These are phyloP conservation scores for Pseudorasbora parva DNA, from an alignment of 2,113 vertebrate genomes.

Conservation along the genomic window DNA sequence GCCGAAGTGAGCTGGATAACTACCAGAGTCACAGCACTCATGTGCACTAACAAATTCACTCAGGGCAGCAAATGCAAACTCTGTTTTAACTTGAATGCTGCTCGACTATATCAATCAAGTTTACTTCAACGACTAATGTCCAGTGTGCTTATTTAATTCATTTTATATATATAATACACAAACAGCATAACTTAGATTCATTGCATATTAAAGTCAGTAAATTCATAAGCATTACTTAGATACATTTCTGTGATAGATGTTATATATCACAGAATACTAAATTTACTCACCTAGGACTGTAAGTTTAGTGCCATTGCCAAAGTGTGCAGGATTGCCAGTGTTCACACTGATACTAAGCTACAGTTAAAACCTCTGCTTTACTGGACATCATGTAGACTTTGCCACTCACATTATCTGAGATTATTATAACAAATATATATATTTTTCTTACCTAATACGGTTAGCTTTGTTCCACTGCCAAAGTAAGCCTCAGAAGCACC, in stretches of 20 bases:
- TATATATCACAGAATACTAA: background rate
- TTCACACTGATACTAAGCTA: constrained; percentile 27
- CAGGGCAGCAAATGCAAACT: background rate
- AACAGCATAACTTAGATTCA: background rate
- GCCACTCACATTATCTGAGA: background rate
- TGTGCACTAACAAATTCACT: constrained; percentile 12
- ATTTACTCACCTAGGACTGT: background rate
- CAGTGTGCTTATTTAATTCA: background rate
- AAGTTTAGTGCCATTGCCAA: constrained; percentile 19
- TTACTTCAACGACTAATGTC: background rate
- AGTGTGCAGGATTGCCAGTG: background rate
- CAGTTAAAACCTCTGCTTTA: constrained; percentile 47
- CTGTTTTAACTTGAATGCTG: background rate
- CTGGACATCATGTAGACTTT: background rate
- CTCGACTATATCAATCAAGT: too few species aligned
- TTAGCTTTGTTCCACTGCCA: constrained; percentile 55
- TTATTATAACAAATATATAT: too few species aligned
- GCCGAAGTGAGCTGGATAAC: constrained; percentile 13
- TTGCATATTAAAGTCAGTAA: background rate
- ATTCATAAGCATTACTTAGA: too few species aligned
- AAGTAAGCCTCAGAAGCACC: constrained; percentile 35
- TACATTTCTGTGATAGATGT: background rate
- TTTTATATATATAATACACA: background rate
- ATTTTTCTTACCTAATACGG: constrained; percentile 57
- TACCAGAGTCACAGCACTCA: background rate